A percentile compares a stretch with the other conserved stretches of the same genome.
Conservation (phyloP, 2,797 vertebrate genomes). For the Molothrus aeneus region DNA sequence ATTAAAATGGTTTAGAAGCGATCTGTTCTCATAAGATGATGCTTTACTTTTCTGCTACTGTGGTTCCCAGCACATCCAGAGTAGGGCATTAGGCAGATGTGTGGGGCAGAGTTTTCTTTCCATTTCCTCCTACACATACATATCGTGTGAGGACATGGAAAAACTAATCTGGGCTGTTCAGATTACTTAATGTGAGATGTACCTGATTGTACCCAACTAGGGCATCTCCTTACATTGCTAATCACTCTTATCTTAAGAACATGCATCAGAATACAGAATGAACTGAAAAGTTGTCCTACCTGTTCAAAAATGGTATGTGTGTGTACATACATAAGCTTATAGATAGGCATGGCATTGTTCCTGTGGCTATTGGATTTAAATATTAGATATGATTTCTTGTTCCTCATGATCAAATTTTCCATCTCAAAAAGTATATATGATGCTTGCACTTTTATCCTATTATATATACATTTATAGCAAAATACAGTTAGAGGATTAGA, state of each 20-base stretch:
- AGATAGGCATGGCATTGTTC: neutral
- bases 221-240: slow-evolving; percentile 44
- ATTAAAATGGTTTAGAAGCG: neutral
- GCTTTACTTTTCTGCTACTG: neutral
- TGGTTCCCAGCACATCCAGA: neutral
- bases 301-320: neutral
- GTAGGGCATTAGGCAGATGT: neutral
- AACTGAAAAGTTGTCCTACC: slow-evolving; percentile 25
- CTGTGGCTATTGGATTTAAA: neutral
- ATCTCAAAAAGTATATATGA: neutral
- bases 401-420: neutral
- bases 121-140: neutral
- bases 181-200: slow-evolving; percentile 12
- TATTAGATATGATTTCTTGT: neutral
- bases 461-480: neutral
- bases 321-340: neutral
- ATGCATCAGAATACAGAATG: neutral
- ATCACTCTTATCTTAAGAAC: slow-evolving; percentile 12
- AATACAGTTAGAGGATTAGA: neutral
- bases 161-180: slow-evolving; percentile 49
- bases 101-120: neutral
- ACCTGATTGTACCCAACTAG: neutral
- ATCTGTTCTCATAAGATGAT: neutral
- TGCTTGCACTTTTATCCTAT: neutral
- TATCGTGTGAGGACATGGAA: slow-evolving; percentile 31